Conservation (phyloP, 2,797 vertebrate species). For the Eidolon dupreanum region DNA sequence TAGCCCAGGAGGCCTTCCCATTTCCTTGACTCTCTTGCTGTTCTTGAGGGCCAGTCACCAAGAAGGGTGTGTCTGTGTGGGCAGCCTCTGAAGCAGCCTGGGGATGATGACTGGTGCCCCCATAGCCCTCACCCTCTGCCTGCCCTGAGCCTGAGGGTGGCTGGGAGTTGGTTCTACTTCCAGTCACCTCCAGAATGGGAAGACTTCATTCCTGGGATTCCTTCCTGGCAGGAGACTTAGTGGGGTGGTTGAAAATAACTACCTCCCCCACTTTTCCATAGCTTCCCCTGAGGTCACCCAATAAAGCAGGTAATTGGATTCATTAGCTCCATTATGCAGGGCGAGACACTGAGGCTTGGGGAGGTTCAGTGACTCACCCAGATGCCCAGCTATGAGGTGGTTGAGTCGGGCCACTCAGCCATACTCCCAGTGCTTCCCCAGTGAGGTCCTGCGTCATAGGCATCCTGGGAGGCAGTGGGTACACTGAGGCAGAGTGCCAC, state of each 20-base stretch:
- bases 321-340: neutral
- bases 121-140: neutral
- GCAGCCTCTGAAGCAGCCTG: neutral
- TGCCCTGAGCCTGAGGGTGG: neutral
- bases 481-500: accelerated
- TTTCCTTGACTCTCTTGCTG: neutral
- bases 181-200: neutral
- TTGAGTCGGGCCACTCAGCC: neutral
- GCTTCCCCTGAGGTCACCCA: neutral
- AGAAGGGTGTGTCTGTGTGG: neutral
- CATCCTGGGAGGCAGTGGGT: accelerated
- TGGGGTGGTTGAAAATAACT: conserved; percentile 40
- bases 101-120: neutral
- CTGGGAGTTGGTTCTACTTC: neutral
- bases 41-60: neutral
- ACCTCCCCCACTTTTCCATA: neutral
- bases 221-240: neutral
- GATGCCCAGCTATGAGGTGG: neutral
- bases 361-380: neutral
- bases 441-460: neutral
- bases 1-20: neutral
- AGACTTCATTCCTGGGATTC: neutral
- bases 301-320: neutral
- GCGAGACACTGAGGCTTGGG: conserved; percentile 18
- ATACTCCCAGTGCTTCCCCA: neutral